Percentiles rank a stretch among this genome's conserved stretches.
Evolutionary conservation across 2,113 vertebrate species (phyloP).

Genomic region (Vimba vimba): DNA sequence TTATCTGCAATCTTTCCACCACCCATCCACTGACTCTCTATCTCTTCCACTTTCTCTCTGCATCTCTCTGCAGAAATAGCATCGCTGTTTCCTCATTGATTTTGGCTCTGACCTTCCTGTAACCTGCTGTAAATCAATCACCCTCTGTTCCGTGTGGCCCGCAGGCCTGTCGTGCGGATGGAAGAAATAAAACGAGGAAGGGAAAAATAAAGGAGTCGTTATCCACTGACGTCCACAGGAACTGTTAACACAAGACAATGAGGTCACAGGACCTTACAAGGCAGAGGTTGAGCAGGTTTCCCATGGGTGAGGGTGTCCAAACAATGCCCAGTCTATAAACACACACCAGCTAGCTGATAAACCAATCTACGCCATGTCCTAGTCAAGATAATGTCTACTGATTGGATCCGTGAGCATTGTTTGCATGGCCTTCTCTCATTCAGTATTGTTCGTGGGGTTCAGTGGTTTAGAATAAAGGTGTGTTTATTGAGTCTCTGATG

Average conservation of each 20-base stretch:
- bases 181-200: constrained; percentile 11
- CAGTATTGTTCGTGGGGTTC: neutral
- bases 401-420: neutral
- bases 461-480: constrained; percentile 5
- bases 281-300: constrained; percentile 39
- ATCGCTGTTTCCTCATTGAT: constrained; percentile 78
- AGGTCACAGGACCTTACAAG: constrained; percentile 54
- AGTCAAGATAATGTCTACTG: neutral
- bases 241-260: constrained; percentile 64
- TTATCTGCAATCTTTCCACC: constrained; percentile 10
- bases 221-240: constrained; percentile 57
- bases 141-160: constrained; percentile 35
- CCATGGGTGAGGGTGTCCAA: constrained; percentile 42
- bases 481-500: neutral
- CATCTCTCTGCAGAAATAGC: constrained; percentile 68
- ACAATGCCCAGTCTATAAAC: constrained; percentile 17
- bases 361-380: neutral
- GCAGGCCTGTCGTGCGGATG: constrained; percentile 36
- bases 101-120: constrained; percentile 80
- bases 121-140: constrained; percentile 78
- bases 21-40: constrained; percentile 41
- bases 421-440: neutral
- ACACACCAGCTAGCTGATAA: constrained; percentile 29
- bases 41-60: constrained; percentile 32
- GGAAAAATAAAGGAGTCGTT: constrained; percentile 46